Base-by-base conservation (phyloP, 2,888 invertebrate genomes). In the Cerastis rubricosa region DNA sequence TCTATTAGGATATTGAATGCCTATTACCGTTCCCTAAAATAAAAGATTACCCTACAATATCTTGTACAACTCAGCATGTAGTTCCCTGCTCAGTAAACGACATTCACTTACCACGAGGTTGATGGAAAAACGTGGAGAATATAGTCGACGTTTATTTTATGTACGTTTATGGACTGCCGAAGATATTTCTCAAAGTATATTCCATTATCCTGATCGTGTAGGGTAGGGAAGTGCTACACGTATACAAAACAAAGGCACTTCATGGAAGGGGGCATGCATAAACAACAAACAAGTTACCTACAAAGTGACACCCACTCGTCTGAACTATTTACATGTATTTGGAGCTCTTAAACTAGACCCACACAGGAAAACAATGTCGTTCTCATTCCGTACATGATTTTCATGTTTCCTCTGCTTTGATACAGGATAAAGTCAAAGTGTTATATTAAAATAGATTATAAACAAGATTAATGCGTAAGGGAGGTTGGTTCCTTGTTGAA, bases 91-190 rank as follows among this genome's bases (percentile, higher is more conserved):
- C 73, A 49, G 63, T 77, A 84, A 84, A 74, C 74, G 81, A 77
- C 81, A 69, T 84, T 80, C 85, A 80, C 65, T 85, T 85, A 72
- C 74, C 74, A 85, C 81, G 25, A 70, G 43, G 74, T 59, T 84
- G 81, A 81, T 84, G 81, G 81, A 85, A 81, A 77, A 81, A 81
- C 59, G 71, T 70, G 71, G 64, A 70, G 66, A 81, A 84, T 74
- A 80, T 69, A 70, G 51, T 84, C 35, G 57, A 54, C 68, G 25
- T 70, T 81, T 78, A 85, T 77, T 51, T 66, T 77, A 85, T 69
- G 43, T 83, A 74, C 67, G 40, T 69, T 80, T 74, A 74, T 77
- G 65, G 71, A 69, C 66, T 68, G 64, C 67, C 66, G 64, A 79
- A 68, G 59, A 75, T 83, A 83, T 84, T 76, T 84, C 65, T 29